Percentiles rank a stretch among this genome's conserved stretches.
phyloP scores from a whole-genome alignment of 1,140 invertebrate species.

The Drosophila sturtevanti region DNA sequence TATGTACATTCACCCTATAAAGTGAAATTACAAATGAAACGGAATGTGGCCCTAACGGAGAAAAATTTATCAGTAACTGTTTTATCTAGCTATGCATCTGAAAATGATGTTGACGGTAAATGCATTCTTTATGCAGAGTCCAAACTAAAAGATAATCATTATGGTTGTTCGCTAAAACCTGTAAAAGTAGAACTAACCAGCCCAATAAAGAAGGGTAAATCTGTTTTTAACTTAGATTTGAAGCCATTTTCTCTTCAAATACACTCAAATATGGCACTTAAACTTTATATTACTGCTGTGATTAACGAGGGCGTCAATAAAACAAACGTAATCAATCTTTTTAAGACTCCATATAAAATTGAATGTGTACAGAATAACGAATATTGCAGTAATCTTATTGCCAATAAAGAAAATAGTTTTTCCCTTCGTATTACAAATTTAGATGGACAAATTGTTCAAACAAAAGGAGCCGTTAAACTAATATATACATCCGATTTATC shows the following conservation, averaged over 20 bases:
- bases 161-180: too few species aligned
- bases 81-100: not conserved
- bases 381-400: not conserved
- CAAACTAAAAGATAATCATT: not conserved
- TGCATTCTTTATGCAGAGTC: not conserved
- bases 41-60: not conserved
- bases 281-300: not conserved
- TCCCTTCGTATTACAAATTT: conserved; percentile 1
- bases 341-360: not conserved
- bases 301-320: not conserved
- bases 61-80: not conserved
- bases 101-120: not conserved
- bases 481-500: not conserved
- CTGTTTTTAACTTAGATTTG: not conserved
- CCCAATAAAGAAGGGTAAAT: not conserved
- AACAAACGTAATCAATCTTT: not conserved
- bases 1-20: not conserved
- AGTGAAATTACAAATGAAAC: not conserved
- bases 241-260: not conserved
- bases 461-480: not conserved
- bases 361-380: not conserved
- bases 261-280: not conserved
- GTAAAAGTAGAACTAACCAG: not conserved
- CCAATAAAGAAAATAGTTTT: not conserved
- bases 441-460: not conserved